Base-by-base conservation (phyloP, 2,797 vertebrate species). In the Oreortyx pictus region DNA sequence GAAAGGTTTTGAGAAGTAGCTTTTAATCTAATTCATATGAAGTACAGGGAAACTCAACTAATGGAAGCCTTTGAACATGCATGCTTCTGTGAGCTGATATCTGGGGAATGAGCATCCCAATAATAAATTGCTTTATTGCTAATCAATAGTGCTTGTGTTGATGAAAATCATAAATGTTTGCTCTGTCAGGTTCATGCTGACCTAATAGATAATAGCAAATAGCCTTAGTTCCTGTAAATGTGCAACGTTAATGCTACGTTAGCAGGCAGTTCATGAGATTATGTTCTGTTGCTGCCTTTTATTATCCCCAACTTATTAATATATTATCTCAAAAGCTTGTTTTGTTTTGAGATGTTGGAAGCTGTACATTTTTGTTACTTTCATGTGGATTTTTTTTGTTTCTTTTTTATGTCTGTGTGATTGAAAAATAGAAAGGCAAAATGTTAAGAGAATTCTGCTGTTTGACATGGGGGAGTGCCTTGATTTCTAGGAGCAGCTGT, bases 21-120 rank as follows among this genome's bases (percentile, higher is more conserved):
- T 92, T 90, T 91, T 74, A 85, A 93, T 94, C 50, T 68, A 64
- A 47, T 84, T 50, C 7, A 15, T 80, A 31, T 23, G 31, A 93
- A 90, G 17, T 84, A 57, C 14, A 71, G 37, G 31, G 33, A 82
- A 88, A 61, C 29, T 5, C 47, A 71, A 25, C 46, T 90, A 68
- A 80, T 89, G 29, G 59, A 82, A 90, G 11, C 35, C 46, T 90
- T 7, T 27, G 15, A 88, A 75, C 46, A 31, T 8, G 19, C 61
- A 5, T 29, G 46, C 29, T 78, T 75, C 52, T 81, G 67, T 78
- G 77, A 46, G 14, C 24, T 81, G 39, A 15, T 73, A 60, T 79
- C 76, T 89, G 44, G 46, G 41, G 35, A 76, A 41, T 86, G 64
- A 81, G 35, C 29, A 62, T 61, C 54, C 67, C 41, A 65, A 59